Evolutionary conservation across 2,113 vertebrate genomes (phyloP).

Genomic region (Scartelaos histophorus): DNA sequence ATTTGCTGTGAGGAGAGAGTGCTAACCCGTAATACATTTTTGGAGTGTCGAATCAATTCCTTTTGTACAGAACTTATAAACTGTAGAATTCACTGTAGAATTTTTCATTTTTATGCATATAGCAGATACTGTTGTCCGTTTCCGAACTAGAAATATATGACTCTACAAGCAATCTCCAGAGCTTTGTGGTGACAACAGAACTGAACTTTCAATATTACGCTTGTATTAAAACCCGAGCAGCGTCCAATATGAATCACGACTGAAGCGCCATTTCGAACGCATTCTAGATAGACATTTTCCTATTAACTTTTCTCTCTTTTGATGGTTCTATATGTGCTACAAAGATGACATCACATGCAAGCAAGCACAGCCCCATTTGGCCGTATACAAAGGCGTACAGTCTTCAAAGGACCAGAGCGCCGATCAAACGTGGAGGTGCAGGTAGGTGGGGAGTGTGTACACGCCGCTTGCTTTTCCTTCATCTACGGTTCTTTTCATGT

Average conservation of each 20-base stretch:
- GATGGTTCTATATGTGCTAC: constrained; percentile 17
- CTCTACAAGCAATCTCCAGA: neutral
- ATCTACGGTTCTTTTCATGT: constrained; percentile 72
- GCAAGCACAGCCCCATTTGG: constrained; percentile 53
- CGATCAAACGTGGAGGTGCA: constrained; percentile 67
- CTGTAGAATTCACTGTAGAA: neutral
- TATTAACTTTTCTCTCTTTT: constrained; percentile 31
- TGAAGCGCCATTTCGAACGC: constrained; percentile 27
- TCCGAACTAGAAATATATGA: neutral
- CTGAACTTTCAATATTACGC: constrained; percentile 1
- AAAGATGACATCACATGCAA: constrained; percentile 52
- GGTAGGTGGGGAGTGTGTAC: constrained; percentile 61
- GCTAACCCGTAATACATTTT: neutral
- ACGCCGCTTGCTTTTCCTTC: constrained; percentile 62
- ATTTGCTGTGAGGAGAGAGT: no score
- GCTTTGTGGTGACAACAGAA: neutral
- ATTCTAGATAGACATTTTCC: constrained; percentile 43
- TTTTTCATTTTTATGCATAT: neutral
- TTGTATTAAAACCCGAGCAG: constrained; percentile 19
- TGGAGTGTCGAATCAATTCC: neutral
- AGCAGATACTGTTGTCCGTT: neutral
- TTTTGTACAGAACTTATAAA: neutral
- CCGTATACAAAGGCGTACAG: constrained; percentile 59
- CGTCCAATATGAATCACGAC: constrained; percentile 20
- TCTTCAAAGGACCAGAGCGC: constrained; percentile 62